Evolutionary conservation across 2,797 vertebrate species (phyloP), one percentile per base, ranked within the genome.

Genomic region (Oreochromis mossambicus): DNA sequence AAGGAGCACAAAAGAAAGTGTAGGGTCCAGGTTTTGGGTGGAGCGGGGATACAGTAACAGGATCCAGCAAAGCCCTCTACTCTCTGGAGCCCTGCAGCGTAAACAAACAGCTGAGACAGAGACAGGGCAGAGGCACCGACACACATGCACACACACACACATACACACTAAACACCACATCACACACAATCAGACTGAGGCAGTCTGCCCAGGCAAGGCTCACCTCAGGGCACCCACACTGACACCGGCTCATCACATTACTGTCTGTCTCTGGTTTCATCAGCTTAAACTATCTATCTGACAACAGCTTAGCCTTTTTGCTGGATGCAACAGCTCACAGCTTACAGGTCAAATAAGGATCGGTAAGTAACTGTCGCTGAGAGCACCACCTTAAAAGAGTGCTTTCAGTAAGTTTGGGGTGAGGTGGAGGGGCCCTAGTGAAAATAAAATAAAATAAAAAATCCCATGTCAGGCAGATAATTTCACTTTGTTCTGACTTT

Each of bases 41-140:
- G 90, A 93, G 92, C 29, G 15, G 75, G 82, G 87, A 92, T 94
- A 93, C 90, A 93, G 95, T 95, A 96, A 96, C 93, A 94, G 93
- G 90, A 95, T 93, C 95, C 94, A 84, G 87, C 88, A 93, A 88
- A 91, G 90, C 86, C 88, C 89, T 88, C 89, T 87, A 85, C 89
- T 92, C 95, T 94, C 87, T 87, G 8, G 78, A 94, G 91, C 93
- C 94, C 95, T 87, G 86, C 89, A 94, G 95, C 92, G 43, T 95
- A 93, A 96, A 95, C 94, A 95, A 94, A 93, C 94, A 95, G 92
- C 93, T 87, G 90, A 94, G 93, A 94, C 89, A 87, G 91, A 91
- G 87, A 73, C 87, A 68, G 85, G 84, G 79, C 79, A 50, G 80
- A 91, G 88, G 83, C 86, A 87, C 88, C 7, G 77, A 84, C 89